Base-by-base conservation (phyloP, 1,140 invertebrate species). In the Epicauta chinensis region DNA sequence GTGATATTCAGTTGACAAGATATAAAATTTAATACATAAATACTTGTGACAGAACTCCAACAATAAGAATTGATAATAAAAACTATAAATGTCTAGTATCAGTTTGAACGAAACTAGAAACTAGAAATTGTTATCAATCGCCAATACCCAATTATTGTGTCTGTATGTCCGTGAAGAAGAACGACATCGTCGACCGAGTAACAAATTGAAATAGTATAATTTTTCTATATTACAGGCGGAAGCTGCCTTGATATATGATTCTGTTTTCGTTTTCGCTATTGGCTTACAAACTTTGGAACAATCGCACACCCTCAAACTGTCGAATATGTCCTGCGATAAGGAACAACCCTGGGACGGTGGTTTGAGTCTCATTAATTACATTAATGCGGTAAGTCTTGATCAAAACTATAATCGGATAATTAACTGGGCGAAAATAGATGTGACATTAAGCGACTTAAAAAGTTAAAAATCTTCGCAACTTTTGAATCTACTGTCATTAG, bases 301-400 rank as follows among this genome's bases (percentile, higher is more conserved):
- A 52, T 81, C 80, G 15, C 79, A 83, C 52, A 73, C 75, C 12
- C 68, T 85, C 17, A 75, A 77, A 32, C 72, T 81, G 13, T 75
- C 80, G 3, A 87, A 87, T 65, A 74, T 86, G 15, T 85, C 83
- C 31, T 87, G 85, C 62, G 81, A 85, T 60, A 74, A 78, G 15
- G 83, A 87, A 65, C 74, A 78, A 52, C 81, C 86, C 0, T 90
- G 87, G 87, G 77, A 81, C 34, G 83, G 84, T 29, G 88, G 87
- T n/a, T 78, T 84, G 34, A 86, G 82, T 55, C 78, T 90, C 35
- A 82, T 87, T 60, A 90, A 91, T 70, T 90, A 89, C 71, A 84
- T 86, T 58, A 84, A 84, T 70, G 76, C 83, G 58, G 83, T 86
- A 69, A 79, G 79, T 73, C 37, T 23, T 23, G 7, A 23, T 23